Evolutionary conservation across 2,888 invertebrate genomes (phyloP).

Genomic region (Cephus nigrinus): DNA sequence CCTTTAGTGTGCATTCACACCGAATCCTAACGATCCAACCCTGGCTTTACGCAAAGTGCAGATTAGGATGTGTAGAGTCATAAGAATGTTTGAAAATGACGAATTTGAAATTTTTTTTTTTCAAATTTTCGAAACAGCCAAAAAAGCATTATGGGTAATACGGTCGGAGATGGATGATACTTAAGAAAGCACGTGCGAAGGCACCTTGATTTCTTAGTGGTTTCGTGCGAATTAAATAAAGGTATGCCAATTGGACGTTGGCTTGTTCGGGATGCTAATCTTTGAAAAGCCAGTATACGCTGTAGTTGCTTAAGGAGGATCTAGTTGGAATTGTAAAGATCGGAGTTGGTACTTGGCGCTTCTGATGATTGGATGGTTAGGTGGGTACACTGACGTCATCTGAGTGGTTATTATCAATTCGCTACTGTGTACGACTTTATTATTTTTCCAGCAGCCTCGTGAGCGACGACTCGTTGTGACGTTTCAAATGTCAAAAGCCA

Average conservation of each 20-base stretch:
- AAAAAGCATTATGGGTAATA: neutral
- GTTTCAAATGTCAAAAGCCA: neutral
- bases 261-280: no score
- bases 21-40: neutral
- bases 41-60: neutral
- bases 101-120: neutral
- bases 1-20: conserved; percentile 36
- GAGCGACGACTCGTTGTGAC: neutral
- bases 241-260: neutral
- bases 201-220: neutral
- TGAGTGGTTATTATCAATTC: neutral
- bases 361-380: neutral
- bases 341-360: neutral
- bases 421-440: neutral
- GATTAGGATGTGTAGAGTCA: neutral
- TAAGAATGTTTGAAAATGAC: neutral
- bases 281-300: no score
- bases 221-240: neutral
- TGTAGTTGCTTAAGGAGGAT: neutral
- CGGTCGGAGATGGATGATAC: neutral
- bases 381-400: neutral
- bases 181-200: neutral
- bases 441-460: neutral
- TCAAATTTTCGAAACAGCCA: neutral
- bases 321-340: neutral